Conservation (phyloP, 2,113 vertebrate genomes). For the Platycercus adscitus region DNA sequence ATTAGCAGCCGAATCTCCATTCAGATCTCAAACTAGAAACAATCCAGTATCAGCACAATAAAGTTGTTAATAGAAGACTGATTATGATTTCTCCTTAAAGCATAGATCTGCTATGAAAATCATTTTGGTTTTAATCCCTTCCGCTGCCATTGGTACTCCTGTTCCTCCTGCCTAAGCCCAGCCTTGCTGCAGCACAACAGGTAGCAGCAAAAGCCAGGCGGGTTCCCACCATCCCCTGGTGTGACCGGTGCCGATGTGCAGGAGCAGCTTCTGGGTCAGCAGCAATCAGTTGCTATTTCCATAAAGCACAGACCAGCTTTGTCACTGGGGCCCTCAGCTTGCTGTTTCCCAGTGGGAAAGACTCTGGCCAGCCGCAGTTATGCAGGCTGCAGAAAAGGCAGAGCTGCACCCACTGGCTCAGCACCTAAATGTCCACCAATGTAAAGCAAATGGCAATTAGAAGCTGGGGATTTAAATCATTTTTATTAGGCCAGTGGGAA, state of each 20-base stretch:
- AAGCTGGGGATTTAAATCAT: background rate
- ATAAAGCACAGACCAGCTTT: background rate
- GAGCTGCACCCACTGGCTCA: background rate
- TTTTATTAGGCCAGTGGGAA: background rate
- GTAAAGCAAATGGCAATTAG: background rate
- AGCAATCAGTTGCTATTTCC: background rate
- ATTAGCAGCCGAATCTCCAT: background rate
- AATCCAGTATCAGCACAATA: background rate
- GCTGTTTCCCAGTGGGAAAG: background rate
- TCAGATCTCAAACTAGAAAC: background rate
- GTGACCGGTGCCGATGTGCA: background rate
- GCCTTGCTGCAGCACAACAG: background rate
- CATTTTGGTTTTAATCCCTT: background rate
- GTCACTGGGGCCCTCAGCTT: accelerated
- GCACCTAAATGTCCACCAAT: background rate
- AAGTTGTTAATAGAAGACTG: background rate
- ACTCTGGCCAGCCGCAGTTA: background rate
- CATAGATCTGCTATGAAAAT: background rate
- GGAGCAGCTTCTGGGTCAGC: background rate
- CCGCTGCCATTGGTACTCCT: background rate
- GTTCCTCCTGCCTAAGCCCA: background rate
- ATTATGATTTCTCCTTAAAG: background rate
- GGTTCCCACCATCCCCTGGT: background rate
- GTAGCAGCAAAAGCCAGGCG: background rate
- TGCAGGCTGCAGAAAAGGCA: background rate